These are phyloP conservation scores for Odontamblyopus rebecca DNA, from an alignment of 2,797 vertebrate genomes.

Conservation along the genomic window DNA sequence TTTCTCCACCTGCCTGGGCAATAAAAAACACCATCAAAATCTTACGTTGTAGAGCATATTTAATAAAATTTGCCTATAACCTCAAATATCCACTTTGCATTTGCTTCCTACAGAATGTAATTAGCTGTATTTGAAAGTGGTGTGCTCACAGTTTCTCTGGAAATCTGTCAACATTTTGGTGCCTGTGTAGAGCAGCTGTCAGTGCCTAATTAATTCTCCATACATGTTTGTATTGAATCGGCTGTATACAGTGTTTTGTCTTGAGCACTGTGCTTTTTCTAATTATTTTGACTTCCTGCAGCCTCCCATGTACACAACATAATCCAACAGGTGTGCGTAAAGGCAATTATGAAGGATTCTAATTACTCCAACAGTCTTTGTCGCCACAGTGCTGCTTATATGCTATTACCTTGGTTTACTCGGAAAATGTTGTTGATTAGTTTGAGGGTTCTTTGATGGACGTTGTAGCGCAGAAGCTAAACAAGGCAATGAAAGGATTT, in stretches of 20 bases:
- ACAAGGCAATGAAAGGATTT: constrained; percentile 3
- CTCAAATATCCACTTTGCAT: constrained; percentile 46
- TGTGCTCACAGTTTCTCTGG: constrained; percentile 52
- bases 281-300: constrained; percentile 61
- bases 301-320: constrained; percentile 28
- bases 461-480: constrained; percentile 3
- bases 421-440: constrained; percentile 17
- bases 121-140: constrained; percentile 60
- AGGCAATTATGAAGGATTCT: constrained; percentile 49
- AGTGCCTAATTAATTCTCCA: constrained; percentile 65
- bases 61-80: background rate
- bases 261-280: constrained; percentile 61
- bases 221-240: constrained; percentile 59
- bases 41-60: constrained; percentile 12
- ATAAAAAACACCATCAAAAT: background rate
- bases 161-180: constrained; percentile 62
- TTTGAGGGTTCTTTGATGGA: background rate
- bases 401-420: constrained; percentile 27
- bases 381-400: constrained; percentile 16
- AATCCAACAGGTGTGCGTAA: constrained; percentile 61
- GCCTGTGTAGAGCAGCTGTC: constrained; percentile 60
- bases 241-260: constrained; percentile 62
- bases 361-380: constrained; percentile 47
- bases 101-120: constrained; percentile 58
- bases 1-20: background rate